Conservation (phyloP, 2,888 invertebrate species). For the Eretmocerus hayati region DNA sequence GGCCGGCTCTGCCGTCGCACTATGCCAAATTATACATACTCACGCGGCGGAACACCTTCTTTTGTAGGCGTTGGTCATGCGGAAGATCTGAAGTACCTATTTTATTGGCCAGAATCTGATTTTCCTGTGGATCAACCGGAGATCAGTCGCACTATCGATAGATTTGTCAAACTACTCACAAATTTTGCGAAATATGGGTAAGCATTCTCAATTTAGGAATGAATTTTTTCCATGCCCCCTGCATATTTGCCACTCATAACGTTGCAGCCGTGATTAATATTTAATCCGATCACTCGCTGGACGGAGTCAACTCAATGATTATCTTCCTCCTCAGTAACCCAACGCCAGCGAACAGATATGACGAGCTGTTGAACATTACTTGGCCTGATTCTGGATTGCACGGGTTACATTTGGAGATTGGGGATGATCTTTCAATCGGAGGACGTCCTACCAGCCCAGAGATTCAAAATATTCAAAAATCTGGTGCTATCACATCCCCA, state of each 20-base stretch:
- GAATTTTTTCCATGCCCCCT: too few species aligned
- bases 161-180: conserved; percentile 1
- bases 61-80: conserved; percentile 11
- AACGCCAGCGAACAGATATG: conserved; percentile 1
- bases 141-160: neutral
- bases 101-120: neutral
- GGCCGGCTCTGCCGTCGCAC: too few species aligned
- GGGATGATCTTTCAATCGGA: neutral
- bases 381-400: conserved; percentile 5
- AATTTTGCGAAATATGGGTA: conserved; percentile 17
- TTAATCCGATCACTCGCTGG: too few species aligned
- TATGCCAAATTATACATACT: too few species aligned
- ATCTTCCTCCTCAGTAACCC: conserved; percentile 6
- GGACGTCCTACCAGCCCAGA: neutral
- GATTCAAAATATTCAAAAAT: neutral
- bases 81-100: conserved; percentile 11
- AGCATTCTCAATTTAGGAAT: too few species aligned
- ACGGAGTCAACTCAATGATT: neutral
- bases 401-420: conserved; percentile 6
- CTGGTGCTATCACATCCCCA: neutral
- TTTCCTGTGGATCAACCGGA: neutral
- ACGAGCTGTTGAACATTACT: neutral
- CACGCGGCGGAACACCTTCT: too few species aligned
- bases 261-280: too few species aligned
- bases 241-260: too few species aligned